These are phyloP conservation scores for Stichodactyla mertensii DNA, from an alignment of 64 coral and sea anemone species.

Conservation along the genomic window DNA sequence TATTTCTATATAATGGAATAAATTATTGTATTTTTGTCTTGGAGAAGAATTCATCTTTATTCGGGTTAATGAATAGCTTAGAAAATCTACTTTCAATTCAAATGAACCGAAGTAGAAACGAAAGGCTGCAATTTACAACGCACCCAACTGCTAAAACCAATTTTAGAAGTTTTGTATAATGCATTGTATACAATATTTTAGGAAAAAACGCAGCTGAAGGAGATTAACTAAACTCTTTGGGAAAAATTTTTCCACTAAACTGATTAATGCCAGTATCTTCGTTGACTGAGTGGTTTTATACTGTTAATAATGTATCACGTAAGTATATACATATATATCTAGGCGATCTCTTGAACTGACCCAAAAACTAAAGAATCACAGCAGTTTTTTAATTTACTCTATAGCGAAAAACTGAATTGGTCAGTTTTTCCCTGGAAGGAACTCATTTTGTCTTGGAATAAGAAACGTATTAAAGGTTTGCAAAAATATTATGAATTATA, in stretches of 20 bases:
- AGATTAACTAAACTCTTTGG: neutral
- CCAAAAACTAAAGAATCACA: neutral
- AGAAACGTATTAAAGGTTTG: neutral
- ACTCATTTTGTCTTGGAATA: neutral
- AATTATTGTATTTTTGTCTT: no score
- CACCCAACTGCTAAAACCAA: neutral
- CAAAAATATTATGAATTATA: neutral
- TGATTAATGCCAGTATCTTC: neutral
- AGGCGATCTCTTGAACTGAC: neutral
- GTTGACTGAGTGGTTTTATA: neutral
- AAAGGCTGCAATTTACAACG: neutral
- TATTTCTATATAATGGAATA: no score
- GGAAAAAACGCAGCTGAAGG: no score
- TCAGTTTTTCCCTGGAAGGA: neutral
- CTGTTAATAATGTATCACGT: neutral
- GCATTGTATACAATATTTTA: no score
- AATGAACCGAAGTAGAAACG: neutral
- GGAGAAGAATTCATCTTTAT: no score
- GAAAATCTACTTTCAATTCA: neutral
- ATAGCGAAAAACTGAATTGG: neutral
- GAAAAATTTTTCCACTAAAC: neutral
- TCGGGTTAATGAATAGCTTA: neutral
- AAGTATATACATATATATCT: neutral
- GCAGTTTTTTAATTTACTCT: neutral
- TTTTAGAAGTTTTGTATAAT: neutral